Base-by-base conservation (phyloP, 92 coral and sea anemone genomes). In the Parazoanthus darwini region DNA sequence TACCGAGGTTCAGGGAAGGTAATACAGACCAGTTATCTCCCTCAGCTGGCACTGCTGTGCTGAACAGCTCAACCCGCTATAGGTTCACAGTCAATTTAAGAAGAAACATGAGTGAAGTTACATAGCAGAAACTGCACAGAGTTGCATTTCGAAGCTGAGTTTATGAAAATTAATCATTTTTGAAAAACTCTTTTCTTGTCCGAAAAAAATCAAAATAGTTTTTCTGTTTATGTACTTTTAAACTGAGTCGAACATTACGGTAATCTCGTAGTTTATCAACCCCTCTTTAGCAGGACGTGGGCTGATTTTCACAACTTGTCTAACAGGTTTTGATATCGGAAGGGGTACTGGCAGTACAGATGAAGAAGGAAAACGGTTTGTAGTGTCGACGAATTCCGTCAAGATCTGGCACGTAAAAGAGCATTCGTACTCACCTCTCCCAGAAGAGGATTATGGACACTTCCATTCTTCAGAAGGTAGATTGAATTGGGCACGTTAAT, bases 371-470 rank as follows among this genome's bases (percentile, higher is more conserved):
- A 89, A 95, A 48, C 88, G 43, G 71, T 89, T 95, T 78, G 70
- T 80, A 46, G 98, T 95, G 26, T 78, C 88, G 0, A 95, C 99
- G 9, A 96, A 92, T 76, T 95, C 98, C 74, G 78, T 94, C 46
- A 97, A 96, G 74, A 92, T 94, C 48, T 97, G 98, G 95, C 99
- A 97, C 75, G 96, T 96, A 67, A 95, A 92, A 44, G 99, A 97
- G 72, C 90, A 97, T 70, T 91, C 95, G 14, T 97, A 96, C 74
- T 91, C 94, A 65, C 88, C 89, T 14, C 93, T 95, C 20, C 95
- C 95, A 0, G 94, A 90, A 72, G 98, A 94, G 33, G 98, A 97
- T 43, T 91, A 93, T 86, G 99, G 98, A 0, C 98, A 97, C 86
- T 97, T 95, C 85, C 94, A 94, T 85, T 95, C 99, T 9, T 92